Percentiles rank a stretch among this genome's conserved stretches.
Conservation (phyloP, 2,888 invertebrate genomes). For the Eristalis tenax region DNA sequence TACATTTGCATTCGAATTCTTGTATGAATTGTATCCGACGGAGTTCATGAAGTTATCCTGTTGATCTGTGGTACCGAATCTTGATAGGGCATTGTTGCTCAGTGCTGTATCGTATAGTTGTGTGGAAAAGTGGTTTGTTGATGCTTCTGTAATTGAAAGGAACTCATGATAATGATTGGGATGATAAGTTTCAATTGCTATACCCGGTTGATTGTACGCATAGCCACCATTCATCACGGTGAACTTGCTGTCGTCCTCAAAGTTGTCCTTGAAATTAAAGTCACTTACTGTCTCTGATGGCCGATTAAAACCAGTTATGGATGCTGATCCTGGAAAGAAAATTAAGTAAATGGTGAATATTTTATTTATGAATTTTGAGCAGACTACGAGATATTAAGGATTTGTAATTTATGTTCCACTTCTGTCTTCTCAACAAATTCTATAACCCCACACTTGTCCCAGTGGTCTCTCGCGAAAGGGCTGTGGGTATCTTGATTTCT, state of each 20-base stretch:
- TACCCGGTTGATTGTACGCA: constrained; percentile 78
- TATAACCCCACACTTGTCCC: no score
- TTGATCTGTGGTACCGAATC: constrained; percentile 84
- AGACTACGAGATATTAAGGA: no score
- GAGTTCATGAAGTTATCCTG: constrained; percentile 85
- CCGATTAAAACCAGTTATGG: constrained; percentile 79
- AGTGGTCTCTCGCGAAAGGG: no score
- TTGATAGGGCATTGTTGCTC: constrained; percentile 77
- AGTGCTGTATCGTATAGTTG: constrained; percentile 76
- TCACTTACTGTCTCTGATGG: constrained; percentile 83
- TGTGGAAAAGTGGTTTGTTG: constrained; percentile 75
- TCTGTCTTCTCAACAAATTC: no score
- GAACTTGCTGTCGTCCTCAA: constrained; percentile 77
- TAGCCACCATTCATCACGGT: constrained; percentile 73
- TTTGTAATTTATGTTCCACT: no score
- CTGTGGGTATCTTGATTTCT: no score
- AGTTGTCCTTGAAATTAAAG: constrained; percentile 88
- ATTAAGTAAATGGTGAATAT: not conserved
- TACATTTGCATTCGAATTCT: constrained; percentile 76
- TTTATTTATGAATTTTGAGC: no score
- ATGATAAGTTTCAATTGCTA: not conserved
- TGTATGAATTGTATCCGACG: constrained; percentile 77
- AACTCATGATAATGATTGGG: not conserved
- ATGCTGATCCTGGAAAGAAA: constrained; percentile 76
- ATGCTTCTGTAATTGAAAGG: constrained; percentile 80